Evolutionary conservation across 2,797 vertebrate genomes (phyloP), one percentile per base, ranked within the genome.

Genomic region (Sebastolobus alascanus): DNA sequence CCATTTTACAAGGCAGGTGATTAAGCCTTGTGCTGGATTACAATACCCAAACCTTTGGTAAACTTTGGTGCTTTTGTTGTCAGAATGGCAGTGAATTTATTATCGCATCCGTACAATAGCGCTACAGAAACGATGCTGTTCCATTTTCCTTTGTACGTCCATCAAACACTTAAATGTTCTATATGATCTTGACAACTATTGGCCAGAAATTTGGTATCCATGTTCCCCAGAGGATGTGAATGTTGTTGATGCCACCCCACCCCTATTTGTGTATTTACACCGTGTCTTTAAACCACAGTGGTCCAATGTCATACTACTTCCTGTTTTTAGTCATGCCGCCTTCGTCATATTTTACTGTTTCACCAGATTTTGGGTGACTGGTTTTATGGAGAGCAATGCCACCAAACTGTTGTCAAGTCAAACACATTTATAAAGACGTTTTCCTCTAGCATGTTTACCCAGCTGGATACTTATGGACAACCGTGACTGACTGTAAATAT

Each of bases 401-500:
- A 29, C 29, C 27, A 65, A 69, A 52, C 43, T 27, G 75, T 25
- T 61, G 38, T n/a, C 22, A 14, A n/a, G 16, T 22, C 29, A 40
- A 63, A 52, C 16, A 52, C 16, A 22, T 33, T 60, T 11, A 18
- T 16, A 2, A 55, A 35, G 8, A 25, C 14, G n/a, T 61, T 74
- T 52, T 60, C 37, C 29, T 67, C 4, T 0, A 1, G 46, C 58
- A 11, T 25, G 31, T 81, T 70, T 8, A 25, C 5, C 27, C 50
- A 40, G 63, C 66, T 60, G 69, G 25, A 75, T 37, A 11, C 46
- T 0, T 46, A 56, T 16, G 40, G 22, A 83, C 73, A 18, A 0
- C 58, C 22, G 14, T 76, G 50, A 79, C 40, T 10, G 54, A 77
- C 11, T 84, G 86, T 86, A 84, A 85, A 91, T 81, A 78, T 0